Base-by-base conservation (phyloP, 2,113 vertebrate genomes). In the Copsychus sechellarum region DNA sequence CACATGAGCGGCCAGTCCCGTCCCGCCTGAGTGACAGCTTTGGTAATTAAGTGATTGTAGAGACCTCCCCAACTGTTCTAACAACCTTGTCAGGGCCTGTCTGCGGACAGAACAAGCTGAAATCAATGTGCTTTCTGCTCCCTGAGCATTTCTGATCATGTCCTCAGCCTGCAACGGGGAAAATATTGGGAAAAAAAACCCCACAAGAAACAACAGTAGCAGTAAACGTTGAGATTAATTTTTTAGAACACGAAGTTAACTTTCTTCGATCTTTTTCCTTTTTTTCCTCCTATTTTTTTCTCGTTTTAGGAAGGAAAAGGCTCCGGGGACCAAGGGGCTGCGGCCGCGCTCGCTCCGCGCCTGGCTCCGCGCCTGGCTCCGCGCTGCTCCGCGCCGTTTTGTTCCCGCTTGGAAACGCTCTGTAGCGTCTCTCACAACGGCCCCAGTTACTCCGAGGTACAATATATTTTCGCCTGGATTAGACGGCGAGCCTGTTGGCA, bases 21-120 rank as follows among this genome's bases (percentile, higher is more conserved):
- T 98, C 98, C 98, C 95, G 94, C 94, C 97, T 99, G 99, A 99
- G 98, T 99, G 99, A 99, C 99, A 99, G 99, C 98, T 99, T 98
- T 98, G 98, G 98, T 99, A 99, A 99, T 99, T 99, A 99, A 99
- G 99, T 98, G 98, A 98, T 99, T 99, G 99, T 99, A 99, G 98
- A 98, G 98, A 98, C 98, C 98, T 98, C 98, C 98, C 98, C 97
- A 98, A 98, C 98, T 98, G 98, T 98, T 99, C 98, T 98, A 99
- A 99, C 99, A 99, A 99, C 99, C 98, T 99, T 99, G 98, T 99
- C 98, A 98, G 98, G 98, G 98, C 98, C 99, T 98, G 98, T 98
- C 98, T 98, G 98, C 96, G 98, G 99, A 98, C 98, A 97, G 98
- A 99, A 98, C 98, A 98, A 97, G 98, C 98, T 98, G 98, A 98